A percentile compares a stretch with the other conserved stretches of the same genome.
phyloP scores from a whole-genome alignment of 2,113 vertebrate species.

The Gambusia holbrooki region DNA sequence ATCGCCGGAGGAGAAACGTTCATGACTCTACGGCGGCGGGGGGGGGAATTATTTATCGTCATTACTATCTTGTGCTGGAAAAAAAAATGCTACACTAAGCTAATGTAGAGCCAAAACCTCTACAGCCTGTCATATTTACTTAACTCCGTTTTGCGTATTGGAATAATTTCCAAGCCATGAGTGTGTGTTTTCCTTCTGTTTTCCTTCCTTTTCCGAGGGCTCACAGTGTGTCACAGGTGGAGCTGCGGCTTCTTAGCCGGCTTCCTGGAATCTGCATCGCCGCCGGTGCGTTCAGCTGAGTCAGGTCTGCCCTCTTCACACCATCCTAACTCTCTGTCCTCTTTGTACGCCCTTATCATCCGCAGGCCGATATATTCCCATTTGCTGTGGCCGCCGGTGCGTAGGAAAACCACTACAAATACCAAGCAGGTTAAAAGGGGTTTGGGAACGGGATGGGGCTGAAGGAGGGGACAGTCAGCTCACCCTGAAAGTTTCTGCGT shows the following conservation, averaged over 20 bases:
- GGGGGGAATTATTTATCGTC: conserved; percentile 57
- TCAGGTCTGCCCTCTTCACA: conserved; percentile 37
- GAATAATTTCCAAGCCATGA: conserved; percentile 29
- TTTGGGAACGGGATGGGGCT: not conserved
- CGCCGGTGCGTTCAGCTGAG: conserved; percentile 47
- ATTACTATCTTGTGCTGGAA: conserved; percentile 42
- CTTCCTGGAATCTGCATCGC: conserved; percentile 34
- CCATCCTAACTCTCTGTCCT: conserved; percentile 8
- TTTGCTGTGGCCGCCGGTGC: conserved; percentile 51
- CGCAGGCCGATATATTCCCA: conserved; percentile 42
- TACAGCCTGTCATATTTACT: conserved; percentile 29
- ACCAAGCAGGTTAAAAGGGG: conserved; percentile 11
- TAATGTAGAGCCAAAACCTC: conserved; percentile 37
- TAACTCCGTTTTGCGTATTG: conserved; percentile 49
- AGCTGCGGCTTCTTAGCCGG: conserved; percentile 2
- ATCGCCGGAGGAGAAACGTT: conserved; percentile 48
- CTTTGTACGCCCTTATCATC: conserved; percentile 52
- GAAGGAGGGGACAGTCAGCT: conserved; percentile 22
- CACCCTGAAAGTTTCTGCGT: conserved; percentile 10
- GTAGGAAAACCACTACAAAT: conserved; percentile 41
- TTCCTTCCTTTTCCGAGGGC: conserved; percentile 2
- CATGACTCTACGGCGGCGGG: conserved; percentile 6
- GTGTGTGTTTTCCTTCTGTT: conserved; percentile 4
- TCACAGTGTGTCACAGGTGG: conserved; percentile 12
- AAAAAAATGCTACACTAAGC: not conserved